Percentiles rank a stretch among this genome's conserved stretches.
These are phyloP conservation scores for Enteromius thamalakanensis DNA, from an alignment of 2,797 vertebrate genomes.

Conservation along the genomic window DNA sequence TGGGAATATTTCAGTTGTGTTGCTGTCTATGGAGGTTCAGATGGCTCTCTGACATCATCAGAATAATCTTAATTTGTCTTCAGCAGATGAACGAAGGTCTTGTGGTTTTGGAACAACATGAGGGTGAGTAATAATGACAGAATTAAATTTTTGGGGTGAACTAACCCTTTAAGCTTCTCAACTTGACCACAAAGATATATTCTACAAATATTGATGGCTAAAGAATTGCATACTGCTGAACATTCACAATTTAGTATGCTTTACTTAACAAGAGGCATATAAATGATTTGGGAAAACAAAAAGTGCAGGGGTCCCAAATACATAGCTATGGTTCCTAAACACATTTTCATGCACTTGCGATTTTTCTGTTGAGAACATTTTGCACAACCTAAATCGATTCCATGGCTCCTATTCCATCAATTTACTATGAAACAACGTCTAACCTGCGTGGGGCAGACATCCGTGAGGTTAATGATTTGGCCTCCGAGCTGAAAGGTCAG, in stretches of 20 bases:
- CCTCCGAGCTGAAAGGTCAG: conserved; percentile 1
- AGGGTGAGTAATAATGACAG: no score
- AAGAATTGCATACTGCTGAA: not conserved
- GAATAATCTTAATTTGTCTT: no score
- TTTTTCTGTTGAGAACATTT: not conserved
- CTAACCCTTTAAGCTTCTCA: no score
- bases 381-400: not conserved
- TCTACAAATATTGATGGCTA: not conserved
- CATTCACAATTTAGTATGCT: not conserved
- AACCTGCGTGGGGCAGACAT: not conserved
- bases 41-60: no score
- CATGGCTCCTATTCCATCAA: not conserved
- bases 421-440: not conserved
- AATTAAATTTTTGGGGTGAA: no score
- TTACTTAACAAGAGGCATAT: not conserved
- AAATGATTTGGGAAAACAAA: not conserved
- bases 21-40: no score
- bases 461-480: conserved; percentile 11
- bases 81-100: no score
- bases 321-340: not conserved
- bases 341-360: not conserved
- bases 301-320: not conserved
- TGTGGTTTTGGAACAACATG: no score
- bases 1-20: no score
- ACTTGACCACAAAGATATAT: no score